Percentiles rank a stretch among this genome's conserved stretches.
These are phyloP conservation scores for Elephas maximus DNA, from an alignment of 2,113 vertebrate genomes.

Conservation along the genomic window DNA sequence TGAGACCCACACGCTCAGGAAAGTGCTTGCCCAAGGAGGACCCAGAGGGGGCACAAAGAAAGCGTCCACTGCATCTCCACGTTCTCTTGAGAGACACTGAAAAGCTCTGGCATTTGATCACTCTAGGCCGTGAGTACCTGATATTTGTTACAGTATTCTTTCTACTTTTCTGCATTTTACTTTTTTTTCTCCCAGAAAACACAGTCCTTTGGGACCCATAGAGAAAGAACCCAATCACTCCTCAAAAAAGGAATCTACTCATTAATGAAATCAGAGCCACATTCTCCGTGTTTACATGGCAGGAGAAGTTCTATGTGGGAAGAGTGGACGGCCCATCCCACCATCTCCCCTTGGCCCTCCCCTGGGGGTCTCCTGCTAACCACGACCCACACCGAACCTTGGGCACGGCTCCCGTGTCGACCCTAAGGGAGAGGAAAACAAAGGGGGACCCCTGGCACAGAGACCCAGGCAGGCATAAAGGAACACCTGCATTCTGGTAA, in stretches of 20 bases:
- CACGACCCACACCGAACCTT: not conserved
- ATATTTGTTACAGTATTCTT: not conserved
- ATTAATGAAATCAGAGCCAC: slow-evolving; percentile 41
- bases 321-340: no score
- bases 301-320: not conserved
- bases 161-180: not conserved
- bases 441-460: no score
- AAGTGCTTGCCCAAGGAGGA: not conserved
- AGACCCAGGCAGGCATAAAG: not conserved
- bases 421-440: not conserved
- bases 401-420: fast-evolving
- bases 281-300: not conserved
- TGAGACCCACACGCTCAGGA: not conserved
- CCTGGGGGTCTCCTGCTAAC: not conserved
- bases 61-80: not conserved
- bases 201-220: not conserved
- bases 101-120: not conserved
- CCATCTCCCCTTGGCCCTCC: not conserved
- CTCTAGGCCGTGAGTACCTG: not conserved
- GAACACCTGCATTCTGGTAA: no score
- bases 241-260: not conserved
- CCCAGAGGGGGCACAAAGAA: no score
- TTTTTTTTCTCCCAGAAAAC: not conserved
- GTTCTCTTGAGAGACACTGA: not conserved
- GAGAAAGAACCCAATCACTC: not conserved